These are phyloP conservation scores for Temnothorax curvispinosus DNA, from an alignment of 1,140 invertebrate genomes.

Conservation along the genomic window DNA sequence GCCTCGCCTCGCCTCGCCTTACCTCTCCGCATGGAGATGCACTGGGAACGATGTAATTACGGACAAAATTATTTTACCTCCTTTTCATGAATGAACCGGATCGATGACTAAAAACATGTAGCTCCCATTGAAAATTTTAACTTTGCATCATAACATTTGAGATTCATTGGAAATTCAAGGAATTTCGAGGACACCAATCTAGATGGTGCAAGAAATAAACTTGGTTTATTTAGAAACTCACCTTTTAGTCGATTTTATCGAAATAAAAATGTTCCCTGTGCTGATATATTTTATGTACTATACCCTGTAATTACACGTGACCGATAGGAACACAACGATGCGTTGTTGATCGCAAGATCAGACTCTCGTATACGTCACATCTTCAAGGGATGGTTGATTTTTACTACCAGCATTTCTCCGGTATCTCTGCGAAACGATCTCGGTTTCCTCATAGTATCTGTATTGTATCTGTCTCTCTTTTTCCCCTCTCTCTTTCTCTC, in stretches of 20 bases:
- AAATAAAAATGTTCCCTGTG: neutral
- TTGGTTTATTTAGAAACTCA: neutral
- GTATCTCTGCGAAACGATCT: slow-evolving; percentile 75
- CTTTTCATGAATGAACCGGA: neutral
- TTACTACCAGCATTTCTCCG: neutral
- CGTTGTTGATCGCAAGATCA: neutral
- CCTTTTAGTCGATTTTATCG: neutral
- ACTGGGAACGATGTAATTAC: slow-evolving; percentile 33
- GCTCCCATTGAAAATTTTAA: neutral
- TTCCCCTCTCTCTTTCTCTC: neutral
- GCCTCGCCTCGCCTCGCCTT: neutral
- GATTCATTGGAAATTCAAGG: neutral
- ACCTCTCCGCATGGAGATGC: neutral
- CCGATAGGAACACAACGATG: neutral
- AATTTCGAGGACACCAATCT: neutral
- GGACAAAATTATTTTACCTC: slow-evolving; percentile 31
- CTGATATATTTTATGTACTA: neutral
- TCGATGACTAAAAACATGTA: neutral
- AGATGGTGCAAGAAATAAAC: neutral
- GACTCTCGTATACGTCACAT: neutral
- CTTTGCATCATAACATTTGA: neutral
- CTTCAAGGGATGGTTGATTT: neutral
- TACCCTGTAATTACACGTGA: neutral
- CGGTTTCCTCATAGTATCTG: slow-evolving; percentile 71
- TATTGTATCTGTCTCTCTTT: slow-evolving; percentile 66